Evolutionary conservation across 2,888 invertebrate species (phyloP).

Genomic region (Rotaria magnacalcarata): DNA sequence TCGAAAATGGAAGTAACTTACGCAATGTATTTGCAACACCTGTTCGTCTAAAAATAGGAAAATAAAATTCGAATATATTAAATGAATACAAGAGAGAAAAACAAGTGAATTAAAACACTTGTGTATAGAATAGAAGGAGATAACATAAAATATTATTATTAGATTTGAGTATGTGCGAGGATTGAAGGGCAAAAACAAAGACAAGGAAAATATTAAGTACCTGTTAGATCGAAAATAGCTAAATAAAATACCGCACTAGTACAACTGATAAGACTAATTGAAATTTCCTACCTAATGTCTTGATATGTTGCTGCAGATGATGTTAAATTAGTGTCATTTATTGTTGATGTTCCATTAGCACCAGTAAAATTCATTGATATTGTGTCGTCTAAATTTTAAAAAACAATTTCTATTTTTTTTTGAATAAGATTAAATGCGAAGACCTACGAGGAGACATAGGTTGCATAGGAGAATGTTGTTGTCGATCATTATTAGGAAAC

Average conservation of each 20-base stretch:
- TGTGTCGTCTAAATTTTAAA: background rate
- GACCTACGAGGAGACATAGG: background rate
- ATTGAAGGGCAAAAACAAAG: no score
- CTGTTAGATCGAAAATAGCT: slow-evolving; percentile 35
- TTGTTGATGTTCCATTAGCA: background rate
- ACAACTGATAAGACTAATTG: background rate
- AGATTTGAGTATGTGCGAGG: no score
- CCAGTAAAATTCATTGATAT: slow-evolving; percentile 6
- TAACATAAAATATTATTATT: no score
- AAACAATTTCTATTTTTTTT: background rate
- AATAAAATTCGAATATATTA: background rate
- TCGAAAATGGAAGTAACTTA: background rate
- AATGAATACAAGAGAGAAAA: background rate
- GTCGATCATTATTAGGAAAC: background rate
- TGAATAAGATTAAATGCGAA: background rate
- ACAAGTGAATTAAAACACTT: background rate
- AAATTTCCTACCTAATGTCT: background rate
- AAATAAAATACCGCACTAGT: background rate
- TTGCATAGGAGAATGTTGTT: background rate
- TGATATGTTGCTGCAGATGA: slow-evolving; percentile 18
- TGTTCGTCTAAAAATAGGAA: slow-evolving; percentile 2
- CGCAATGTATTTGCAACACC: slow-evolving; percentile 12
- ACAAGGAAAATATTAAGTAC: background rate
- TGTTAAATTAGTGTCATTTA: background rate
- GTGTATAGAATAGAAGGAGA: background rate